These are phyloP conservation scores for Heliconius charithonia DNA, from an alignment of 2,888 invertebrate genomes.

Conservation along the genomic window DNA sequence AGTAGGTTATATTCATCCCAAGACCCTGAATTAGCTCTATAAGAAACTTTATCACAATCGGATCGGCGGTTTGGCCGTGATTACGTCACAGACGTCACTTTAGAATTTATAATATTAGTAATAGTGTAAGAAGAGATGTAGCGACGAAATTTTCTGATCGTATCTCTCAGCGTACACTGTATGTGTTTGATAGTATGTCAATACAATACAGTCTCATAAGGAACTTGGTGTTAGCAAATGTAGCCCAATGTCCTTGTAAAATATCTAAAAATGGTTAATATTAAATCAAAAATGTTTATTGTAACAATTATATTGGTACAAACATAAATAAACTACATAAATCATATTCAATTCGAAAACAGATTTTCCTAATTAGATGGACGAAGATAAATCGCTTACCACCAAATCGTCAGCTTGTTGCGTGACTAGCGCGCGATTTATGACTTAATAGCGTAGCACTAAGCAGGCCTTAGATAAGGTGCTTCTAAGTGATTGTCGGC, in stretches of 20 bases:
- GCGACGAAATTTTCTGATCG: no score
- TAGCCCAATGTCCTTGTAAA: background rate
- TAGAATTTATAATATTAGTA: no score
- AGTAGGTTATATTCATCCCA: no score
- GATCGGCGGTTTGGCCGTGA: no score
- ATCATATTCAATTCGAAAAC: slow-evolving; percentile 33
- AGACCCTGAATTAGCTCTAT: no score
- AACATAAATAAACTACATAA: background rate
- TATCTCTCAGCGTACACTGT: no score
- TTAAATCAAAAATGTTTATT: background rate
- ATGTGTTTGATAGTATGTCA: no score
- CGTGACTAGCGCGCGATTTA: slow-evolving; percentile 80
- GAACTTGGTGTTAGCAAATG: no score
- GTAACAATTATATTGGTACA: background rate
- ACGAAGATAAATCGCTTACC: slow-evolving; percentile 76
- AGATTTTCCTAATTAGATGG: slow-evolving; percentile 69
- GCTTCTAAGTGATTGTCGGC: slow-evolving; percentile 83
- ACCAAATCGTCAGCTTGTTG: slow-evolving; percentile 76
- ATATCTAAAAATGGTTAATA: background rate
- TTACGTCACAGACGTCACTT: no score
- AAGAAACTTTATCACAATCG: no score
- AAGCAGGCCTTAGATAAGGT: slow-evolving; percentile 83
- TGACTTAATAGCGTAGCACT: slow-evolving; percentile 82
- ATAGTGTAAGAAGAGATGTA: no score
- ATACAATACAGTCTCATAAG: no score